Conservation (phyloP, 23 tunicate species). For the Styela plicata region DNA sequence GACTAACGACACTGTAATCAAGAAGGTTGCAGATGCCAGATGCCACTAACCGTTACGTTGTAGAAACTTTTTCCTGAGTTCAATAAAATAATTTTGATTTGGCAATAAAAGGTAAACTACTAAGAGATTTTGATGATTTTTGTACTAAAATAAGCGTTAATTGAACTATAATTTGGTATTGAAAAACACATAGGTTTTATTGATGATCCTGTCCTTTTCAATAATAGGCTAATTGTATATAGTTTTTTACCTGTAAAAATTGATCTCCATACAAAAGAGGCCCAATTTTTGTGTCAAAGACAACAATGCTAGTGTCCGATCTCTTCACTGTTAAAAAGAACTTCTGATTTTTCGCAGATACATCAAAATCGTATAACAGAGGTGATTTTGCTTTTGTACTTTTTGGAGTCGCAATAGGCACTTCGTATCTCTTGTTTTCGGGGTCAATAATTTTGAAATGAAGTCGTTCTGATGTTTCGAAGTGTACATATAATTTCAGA, state of each 20-base stretch:
- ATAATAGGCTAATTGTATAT: too few relatives aligned
- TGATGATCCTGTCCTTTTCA: too few relatives aligned
- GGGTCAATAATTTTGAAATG: slow-evolving; percentile 54
- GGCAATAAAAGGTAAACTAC: too few relatives aligned
- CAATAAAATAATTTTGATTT: too few relatives aligned
- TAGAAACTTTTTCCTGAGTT: too few relatives aligned
- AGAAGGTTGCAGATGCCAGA: too few relatives aligned
- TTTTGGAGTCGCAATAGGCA: slow-evolving; percentile 65
- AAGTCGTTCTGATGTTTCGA: slow-evolving; percentile 44
- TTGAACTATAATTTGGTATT: too few relatives aligned
- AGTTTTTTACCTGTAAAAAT: slow-evolving; percentile 85
- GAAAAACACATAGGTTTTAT: too few relatives aligned
- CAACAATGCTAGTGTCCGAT: slow-evolving; percentile 34
- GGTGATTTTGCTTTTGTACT: slow-evolving; percentile 18
- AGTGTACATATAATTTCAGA: slow-evolving; percentile 31
- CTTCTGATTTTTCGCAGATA: slow-evolving; percentile 5
- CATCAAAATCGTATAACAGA: slow-evolving; percentile 26
- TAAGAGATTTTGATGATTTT: too few relatives aligned
- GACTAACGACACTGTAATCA: too few relatives aligned
- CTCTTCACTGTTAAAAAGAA: slow-evolving; percentile 46
- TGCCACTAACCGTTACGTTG: too few relatives aligned
- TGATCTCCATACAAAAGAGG: slow-evolving; percentile 81
- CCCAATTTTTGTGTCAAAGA: slow-evolving; percentile 70
- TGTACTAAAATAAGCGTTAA: too few relatives aligned
- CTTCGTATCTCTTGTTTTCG: slow-evolving; percentile 52